Evolutionary conservation across 2,888 invertebrate species (phyloP).

Genomic region (Pogonocherus hispidulus): DNA sequence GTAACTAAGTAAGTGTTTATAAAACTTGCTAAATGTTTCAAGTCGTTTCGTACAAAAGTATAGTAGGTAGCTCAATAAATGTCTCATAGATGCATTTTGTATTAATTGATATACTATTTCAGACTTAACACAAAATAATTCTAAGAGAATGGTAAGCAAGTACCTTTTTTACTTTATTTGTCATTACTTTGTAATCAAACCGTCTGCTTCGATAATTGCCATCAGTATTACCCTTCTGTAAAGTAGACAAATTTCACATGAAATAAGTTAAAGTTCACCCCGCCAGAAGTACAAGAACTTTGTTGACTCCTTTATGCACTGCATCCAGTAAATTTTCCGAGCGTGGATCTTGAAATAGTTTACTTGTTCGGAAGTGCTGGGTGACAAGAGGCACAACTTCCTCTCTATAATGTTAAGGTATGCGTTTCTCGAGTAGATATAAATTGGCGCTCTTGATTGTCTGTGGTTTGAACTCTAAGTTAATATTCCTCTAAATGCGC

Average conservation of each 20-base stretch:
- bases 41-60: no score
- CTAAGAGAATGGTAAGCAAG: no score
- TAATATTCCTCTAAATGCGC: slow-evolving; percentile 26
- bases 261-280: background rate
- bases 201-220: no score
- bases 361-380: slow-evolving; percentile 1
- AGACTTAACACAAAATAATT: no score
- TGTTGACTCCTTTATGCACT: background rate
- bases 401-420: slow-evolving; percentile 15
- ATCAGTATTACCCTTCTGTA: no score
- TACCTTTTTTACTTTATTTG: no score
- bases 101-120: no score
- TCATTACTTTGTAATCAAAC: no score
- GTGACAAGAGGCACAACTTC: slow-evolving; percentile 21
- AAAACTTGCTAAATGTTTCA: no score
- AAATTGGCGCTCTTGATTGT: slow-evolving; percentile 23
- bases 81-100: no score
- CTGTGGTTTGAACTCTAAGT: slow-evolving; percentile 7
- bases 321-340: slow-evolving; percentile 11
- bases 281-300: background rate
- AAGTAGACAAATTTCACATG: background rate
- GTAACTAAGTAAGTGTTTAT: no score
- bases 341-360: slow-evolving; percentile 14
- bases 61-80: no score
- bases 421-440: slow-evolving; percentile 15